These are phyloP conservation scores for Trypoxylon attenuatum DNA, from an alignment of 2,888 invertebrate species.

Conservation along the genomic window DNA sequence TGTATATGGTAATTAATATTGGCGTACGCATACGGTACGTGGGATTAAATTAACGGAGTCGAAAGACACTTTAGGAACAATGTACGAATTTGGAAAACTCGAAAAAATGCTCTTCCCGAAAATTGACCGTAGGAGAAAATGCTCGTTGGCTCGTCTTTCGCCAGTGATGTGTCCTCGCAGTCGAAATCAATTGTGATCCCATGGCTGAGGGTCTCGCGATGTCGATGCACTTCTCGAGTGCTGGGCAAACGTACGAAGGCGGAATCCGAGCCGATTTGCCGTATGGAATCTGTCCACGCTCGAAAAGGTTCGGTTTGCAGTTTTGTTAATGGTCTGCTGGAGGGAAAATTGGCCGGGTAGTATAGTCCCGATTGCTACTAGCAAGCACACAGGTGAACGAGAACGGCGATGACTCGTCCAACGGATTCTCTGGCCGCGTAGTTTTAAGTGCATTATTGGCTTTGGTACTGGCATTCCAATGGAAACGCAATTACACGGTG, in stretches of 20 bases:
- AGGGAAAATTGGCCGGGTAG: neutral
- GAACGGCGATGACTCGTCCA: neutral
- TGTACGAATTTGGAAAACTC: neutral
- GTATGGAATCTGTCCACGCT: neutral
- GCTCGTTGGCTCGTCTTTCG: slow-evolving; percentile 19
- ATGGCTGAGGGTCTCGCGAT: neutral
- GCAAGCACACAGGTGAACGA: neutral
- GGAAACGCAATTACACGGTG: slow-evolving; percentile 33
- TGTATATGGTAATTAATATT: neutral
- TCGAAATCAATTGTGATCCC: slow-evolving; percentile 17
- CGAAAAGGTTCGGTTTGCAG: neutral
- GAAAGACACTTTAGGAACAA: neutral
- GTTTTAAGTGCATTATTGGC: slow-evolving; percentile 28
- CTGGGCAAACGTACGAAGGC: neutral
- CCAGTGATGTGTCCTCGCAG: slow-evolving; percentile 18
- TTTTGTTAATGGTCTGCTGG: neutral
- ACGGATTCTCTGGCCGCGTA: neutral
- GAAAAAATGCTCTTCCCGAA: slow-evolving; percentile 42
- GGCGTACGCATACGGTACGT: neutral
- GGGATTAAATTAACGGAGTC: neutral
- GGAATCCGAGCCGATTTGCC: neutral
- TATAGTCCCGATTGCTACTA: slow-evolving; percentile 11
- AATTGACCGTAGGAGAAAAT: slow-evolving; percentile 58
- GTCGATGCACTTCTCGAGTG: neutral
- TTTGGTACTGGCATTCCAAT: slow-evolving; percentile 17